phyloP scores from a whole-genome alignment of 53 echinoderm and acorn worm species.

The Holothuria leucospilota region DNA sequence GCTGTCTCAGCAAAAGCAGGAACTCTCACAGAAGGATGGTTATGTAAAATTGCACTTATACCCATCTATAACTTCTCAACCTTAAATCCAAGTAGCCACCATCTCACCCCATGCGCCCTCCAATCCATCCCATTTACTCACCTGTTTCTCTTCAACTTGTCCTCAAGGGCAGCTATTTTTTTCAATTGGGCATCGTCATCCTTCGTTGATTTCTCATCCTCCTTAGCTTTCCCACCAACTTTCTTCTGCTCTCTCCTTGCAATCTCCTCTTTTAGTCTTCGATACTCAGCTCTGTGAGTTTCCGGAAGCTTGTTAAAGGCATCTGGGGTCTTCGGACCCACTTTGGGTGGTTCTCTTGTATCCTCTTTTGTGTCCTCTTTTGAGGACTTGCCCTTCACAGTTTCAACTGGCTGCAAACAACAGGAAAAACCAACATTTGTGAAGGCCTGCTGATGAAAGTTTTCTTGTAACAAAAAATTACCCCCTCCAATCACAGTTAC shows the following conservation, averaged over 20 bases:
- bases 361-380: constrained; percentile 47
- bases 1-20: too few relatives aligned
- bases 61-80: too few relatives aligned
- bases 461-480: too few relatives aligned
- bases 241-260: constrained; percentile 70
- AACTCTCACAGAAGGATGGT: too few relatives aligned
- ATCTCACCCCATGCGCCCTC: too few relatives aligned
- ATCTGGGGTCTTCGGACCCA: constrained; percentile 74
- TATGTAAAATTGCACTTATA: too few relatives aligned
- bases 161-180: constrained; percentile 24
- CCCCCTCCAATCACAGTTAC: too few relatives aligned
- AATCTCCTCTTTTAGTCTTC: constrained; percentile 83
- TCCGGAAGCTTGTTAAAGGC: constrained; percentile 77
- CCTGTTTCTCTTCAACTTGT: constrained; percentile 52
- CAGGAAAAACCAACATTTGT: background rate
- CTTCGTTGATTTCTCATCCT: background rate
- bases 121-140: background rate
- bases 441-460: too few relatives aligned
- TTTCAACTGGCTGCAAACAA: background rate
- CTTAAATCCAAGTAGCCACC: too few relatives aligned
- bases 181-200: constrained; percentile 19
- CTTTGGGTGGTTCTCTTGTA: background rate
- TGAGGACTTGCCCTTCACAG: background rate
- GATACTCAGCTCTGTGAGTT: constrained; percentile 80
- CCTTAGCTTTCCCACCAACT: background rate